Evolutionary conservation across 2,113 vertebrate genomes (phyloP).

Genomic region (Strix aluco): DNA sequence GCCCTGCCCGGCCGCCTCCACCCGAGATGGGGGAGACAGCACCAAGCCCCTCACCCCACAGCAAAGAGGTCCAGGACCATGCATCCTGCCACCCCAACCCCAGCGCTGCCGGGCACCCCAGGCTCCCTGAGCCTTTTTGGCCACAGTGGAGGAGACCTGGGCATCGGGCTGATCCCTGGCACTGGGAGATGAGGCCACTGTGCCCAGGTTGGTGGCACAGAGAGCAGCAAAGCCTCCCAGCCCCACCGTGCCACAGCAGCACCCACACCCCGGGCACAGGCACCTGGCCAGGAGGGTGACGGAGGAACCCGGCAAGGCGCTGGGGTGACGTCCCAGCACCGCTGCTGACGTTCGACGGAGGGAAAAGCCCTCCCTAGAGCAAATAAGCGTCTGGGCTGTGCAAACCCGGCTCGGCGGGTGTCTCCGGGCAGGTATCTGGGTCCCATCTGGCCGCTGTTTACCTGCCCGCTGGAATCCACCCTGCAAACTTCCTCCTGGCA

Average conservation of each 20-base stretch:
- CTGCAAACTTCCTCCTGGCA: slow-evolving; percentile 49
- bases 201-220: fast-evolving
- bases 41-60: background rate
- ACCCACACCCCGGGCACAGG: background rate
- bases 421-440: slow-evolving; percentile 12
- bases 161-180: background rate
- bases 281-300: background rate
- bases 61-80: background rate
- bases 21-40: fast-evolving
- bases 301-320: background rate
- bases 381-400: background rate
- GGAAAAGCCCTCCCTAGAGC: slow-evolving; percentile 44
- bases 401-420: background rate
- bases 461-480: slow-evolving; percentile 39
- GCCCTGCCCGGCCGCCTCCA: background rate
- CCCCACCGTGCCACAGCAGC: fast-evolving
- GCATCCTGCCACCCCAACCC: background rate
- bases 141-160: fast-evolving
- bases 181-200: fast-evolving
- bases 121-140: background rate
- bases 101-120: no score
- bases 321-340: background rate
- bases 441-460: slow-evolving; percentile 60
- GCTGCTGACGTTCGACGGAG: background rate
- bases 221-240: background rate